phyloP scores from a whole-genome alignment of 1,140 invertebrate genomes.

The Platyscapa corneri region DNA sequence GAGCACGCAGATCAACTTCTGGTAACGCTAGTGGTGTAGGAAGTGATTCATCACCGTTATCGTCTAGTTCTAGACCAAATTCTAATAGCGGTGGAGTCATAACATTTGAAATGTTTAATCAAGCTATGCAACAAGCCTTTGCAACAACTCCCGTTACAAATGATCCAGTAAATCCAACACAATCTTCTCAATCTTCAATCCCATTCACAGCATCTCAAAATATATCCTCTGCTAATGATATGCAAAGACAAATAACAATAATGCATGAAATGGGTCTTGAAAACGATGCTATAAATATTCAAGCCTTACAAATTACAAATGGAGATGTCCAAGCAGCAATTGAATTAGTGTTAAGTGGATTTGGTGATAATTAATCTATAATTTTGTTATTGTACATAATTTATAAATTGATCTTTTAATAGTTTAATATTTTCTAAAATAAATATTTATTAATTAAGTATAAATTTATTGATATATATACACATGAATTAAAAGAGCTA shows the following conservation, averaged over 20 bases:
- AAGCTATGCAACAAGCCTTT: constrained; percentile 77
- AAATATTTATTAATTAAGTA: neutral
- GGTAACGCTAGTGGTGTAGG: constrained; percentile 31
- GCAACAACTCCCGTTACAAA: constrained; percentile 61
- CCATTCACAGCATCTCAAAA: constrained; percentile 52
- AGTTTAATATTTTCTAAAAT: neutral
- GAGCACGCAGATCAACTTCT: constrained; percentile 61
- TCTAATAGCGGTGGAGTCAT: constrained; percentile 66
- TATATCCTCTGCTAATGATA: constrained; percentile 52
- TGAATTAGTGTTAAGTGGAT: constrained; percentile 82
- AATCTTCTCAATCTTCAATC: constrained; percentile 53
- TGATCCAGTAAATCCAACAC: constrained; percentile 44
- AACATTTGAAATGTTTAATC: constrained; percentile 77
- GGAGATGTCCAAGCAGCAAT: constrained; percentile 92
- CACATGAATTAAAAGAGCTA: too few species aligned
- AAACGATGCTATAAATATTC: constrained; percentile 88
- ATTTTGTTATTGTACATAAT: constrained; percentile 5
- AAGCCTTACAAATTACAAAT: constrained; percentile 86
- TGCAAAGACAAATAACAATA: constrained; percentile 82
- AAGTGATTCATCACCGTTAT: constrained; percentile 49
- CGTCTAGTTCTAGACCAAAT: constrained; percentile 57
- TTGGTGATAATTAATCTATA: constrained; percentile 64
- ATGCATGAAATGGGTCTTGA: constrained; percentile 91
- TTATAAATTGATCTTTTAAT: neutral
- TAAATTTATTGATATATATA: neutral